Base-by-base conservation (phyloP, 2,113 vertebrate species). In the Fulica atra region DNA sequence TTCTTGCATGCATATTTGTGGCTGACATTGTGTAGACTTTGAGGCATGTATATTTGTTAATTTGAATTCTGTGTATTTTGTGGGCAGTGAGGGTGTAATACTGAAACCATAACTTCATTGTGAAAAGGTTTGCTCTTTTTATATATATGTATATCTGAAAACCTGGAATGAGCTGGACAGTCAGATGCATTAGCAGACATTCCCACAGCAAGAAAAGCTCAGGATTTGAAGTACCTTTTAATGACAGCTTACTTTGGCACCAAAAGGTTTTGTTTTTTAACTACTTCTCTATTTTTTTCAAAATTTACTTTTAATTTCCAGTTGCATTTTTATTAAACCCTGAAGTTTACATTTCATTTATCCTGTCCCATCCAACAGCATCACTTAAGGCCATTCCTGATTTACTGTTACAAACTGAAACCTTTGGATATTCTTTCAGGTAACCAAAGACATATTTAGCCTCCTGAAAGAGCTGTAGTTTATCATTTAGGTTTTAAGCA, bases 1-100 rank as follows among this genome's bases (percentile, higher is more conserved):
- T 94, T 95, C 96, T 81, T 89, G 66, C 78, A 21, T 35, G 69
- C 96, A 97, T 95, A 88, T 78, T 97, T 97, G 97, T 97, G 97
- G 97, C 91, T 44, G 21, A 79, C 28, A 68, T 80, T 76, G 83
- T 91, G 89, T 71, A 89, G 95, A 95, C 74, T 85, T 89, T 93
- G 40, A 93, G 92, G 91, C 84, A 86, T 81, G 79, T 86, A 26
- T 88, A 51, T 95, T 96, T 95, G 88, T 96, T 92, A 95, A 74
- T 91, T 93, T 95, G 92, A 92, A 96, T 93, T 93, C 78, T 93
- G 77, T 93, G 83, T 95, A 74, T 85, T 96, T 85, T 97, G 96
- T 86, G 97, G 97, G 92, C 90, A 95, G n/a, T 36, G 38, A 91
- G 92, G 77, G 60, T 66, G 66, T 42, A 96, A 83, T 77, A 36